phyloP scores from a whole-genome alignment of 2,113 vertebrate species.

The Trichechus manatus region DNA sequence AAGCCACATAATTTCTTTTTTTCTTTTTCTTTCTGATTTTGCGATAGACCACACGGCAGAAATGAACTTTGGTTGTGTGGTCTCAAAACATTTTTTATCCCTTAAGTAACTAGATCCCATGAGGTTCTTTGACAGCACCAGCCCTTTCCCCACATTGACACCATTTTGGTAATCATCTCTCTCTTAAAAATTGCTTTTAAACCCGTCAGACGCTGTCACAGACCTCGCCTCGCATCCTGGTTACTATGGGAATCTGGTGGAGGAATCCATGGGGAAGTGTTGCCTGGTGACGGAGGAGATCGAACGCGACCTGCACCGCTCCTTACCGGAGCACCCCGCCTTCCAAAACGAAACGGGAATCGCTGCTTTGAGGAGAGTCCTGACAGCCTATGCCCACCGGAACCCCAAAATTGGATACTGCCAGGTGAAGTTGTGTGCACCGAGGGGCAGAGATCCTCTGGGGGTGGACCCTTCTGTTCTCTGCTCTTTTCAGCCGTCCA shows the following conservation, averaged over 20 bases:
- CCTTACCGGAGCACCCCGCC: constrained; percentile 96
- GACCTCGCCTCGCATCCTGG: constrained; percentile 91
- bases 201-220: constrained; percentile 89
- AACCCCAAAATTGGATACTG: constrained; percentile 99
- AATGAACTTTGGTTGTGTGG: not conserved
- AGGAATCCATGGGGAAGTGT: constrained; percentile 93
- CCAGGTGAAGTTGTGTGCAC: constrained; percentile 88
- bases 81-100: not conserved
- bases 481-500: not conserved
- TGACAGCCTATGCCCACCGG: constrained; percentile 95
- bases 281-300: constrained; percentile 96
- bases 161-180: rapidly evolving
- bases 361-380: constrained; percentile 93
- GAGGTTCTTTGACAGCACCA: not conserved
- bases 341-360: constrained; percentile 97
- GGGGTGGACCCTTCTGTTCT: rapidly evolving
- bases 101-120: not conserved
- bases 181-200: not conserved
- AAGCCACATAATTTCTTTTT: not conserved
- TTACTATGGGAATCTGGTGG: constrained; percentile 93
- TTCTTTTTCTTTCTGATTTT: not conserved
- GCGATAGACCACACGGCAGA: not conserved
- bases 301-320: constrained; percentile 97
- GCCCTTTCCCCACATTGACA: not conserved
- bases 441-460: not conserved